Evolutionary conservation across 2,797 vertebrate species (phyloP).

Genomic region (Dallia pectoralis): DNA sequence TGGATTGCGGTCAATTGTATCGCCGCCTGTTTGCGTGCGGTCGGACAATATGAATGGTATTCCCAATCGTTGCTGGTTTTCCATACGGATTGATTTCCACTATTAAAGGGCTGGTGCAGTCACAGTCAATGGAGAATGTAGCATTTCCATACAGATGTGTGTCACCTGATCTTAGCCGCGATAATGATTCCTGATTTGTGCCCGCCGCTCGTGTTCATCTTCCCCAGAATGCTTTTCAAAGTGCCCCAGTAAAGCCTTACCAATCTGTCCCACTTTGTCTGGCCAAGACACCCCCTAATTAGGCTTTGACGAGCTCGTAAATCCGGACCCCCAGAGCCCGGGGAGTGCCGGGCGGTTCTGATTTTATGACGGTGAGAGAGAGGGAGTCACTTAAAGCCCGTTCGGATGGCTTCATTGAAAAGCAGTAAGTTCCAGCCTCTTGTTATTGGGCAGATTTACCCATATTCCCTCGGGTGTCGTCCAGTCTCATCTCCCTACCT

Average conservation of each 20-base stretch:
- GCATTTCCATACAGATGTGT: background rate
- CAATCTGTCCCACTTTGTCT: conserved; percentile 62
- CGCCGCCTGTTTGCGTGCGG: conserved; percentile 1
- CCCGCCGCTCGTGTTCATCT: conserved; percentile 26
- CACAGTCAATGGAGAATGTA: background rate
- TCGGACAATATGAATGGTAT: background rate
- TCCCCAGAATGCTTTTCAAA: conserved; percentile 41
- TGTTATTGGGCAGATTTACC: conserved; percentile 74
- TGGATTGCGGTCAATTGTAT: conserved; percentile 46
- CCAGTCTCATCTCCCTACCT: conserved; percentile 42
- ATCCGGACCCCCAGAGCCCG: conserved; percentile 46
- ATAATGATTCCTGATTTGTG: conserved; percentile 38
- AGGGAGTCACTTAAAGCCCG: conserved; percentile 62
- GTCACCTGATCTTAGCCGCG: background rate
- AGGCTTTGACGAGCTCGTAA: conserved; percentile 72
- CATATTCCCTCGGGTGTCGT: conserved; percentile 62
- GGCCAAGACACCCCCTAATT: conserved; percentile 55
- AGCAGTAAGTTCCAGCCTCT: conserved; percentile 36
- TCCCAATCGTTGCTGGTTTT: no score
- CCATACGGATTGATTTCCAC: no score
- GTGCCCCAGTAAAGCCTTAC: conserved; percentile 34
- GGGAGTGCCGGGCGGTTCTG: conserved; percentile 27
- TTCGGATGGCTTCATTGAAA: conserved; percentile 71
- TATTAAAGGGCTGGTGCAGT: background rate
- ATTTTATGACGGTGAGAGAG: conserved; percentile 39